A percentile compares a stretch with the other conserved stretches of the same genome.
Evolutionary conservation across 1,140 invertebrate genomes (phyloP).

Genomic region (Neodiprion virginianus): DNA sequence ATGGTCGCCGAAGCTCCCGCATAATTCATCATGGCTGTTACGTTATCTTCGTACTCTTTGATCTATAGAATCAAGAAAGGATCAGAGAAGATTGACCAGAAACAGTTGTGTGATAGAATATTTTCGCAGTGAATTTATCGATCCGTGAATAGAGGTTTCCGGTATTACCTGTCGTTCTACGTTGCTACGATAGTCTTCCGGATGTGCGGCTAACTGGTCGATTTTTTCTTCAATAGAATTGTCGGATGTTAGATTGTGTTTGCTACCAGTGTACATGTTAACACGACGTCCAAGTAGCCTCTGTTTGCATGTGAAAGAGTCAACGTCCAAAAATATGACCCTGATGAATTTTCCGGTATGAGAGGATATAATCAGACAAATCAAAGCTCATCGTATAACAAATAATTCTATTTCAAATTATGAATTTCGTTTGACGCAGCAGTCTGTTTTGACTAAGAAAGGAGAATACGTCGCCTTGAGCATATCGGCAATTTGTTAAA

Average conservation of each 20-base stretch:
- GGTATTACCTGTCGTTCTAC: slow-evolving; percentile 34
- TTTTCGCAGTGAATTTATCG: not conserved
- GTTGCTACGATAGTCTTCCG: slow-evolving; percentile 29
- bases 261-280: slow-evolving; percentile 27
- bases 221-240: not conserved
- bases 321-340: not conserved
- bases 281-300: slow-evolving; percentile 31
- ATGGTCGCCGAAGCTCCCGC: slow-evolving; percentile 35
- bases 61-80: slow-evolving; percentile 26
- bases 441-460: no score
- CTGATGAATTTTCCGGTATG: not conserved
- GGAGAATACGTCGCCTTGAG: no score
- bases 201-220: slow-evolving; percentile 25
- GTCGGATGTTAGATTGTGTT: slow-evolving; percentile 21
- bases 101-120: not conserved
- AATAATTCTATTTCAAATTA: no score
- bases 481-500: no score
- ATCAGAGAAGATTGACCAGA: not conserved
- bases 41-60: slow-evolving; percentile 33
- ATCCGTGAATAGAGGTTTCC: no score
- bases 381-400: no score
- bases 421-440: no score
- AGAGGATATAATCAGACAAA: no score
- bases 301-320: slow-evolving; percentile 9
- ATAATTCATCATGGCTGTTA: slow-evolving; percentile 39